phyloP scores from a whole-genome alignment of 2,888 invertebrate species.

The Tribolium freemani region DNA sequence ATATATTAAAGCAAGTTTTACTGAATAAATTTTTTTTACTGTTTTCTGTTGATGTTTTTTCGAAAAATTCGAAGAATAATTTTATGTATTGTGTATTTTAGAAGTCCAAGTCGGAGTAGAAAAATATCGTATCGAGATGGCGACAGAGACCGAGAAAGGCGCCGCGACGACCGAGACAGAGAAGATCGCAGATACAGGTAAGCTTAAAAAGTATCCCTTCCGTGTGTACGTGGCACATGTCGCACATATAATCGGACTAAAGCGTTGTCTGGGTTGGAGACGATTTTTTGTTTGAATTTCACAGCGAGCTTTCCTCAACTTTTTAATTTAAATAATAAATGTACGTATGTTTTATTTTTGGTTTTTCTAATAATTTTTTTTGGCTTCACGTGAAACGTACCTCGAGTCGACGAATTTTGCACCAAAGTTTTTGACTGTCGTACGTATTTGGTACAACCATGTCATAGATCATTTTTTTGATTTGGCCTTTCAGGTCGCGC shows the following conservation, averaged over 20 bases:
- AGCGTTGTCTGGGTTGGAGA: constrained; percentile 58
- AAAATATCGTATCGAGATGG: constrained; percentile 66
- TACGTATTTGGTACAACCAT: constrained; percentile 24
- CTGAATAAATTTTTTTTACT: too few species aligned
- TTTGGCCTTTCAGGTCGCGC: constrained; percentile 67
- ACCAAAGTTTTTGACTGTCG: constrained; percentile 23
- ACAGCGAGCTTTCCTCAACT: constrained; percentile 22
- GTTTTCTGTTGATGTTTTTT: too few species aligned
- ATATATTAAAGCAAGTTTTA: too few species aligned
- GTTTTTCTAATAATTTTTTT: constrained; percentile 2
- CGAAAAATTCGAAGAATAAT: too few species aligned
- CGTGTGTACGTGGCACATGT: constrained; percentile 56
- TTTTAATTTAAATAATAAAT: background rate
- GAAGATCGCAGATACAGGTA: constrained; percentile 64
- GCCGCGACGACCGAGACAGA: constrained; percentile 66
- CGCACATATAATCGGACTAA: constrained; percentile 56
- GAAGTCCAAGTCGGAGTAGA: constrained; percentile 65
- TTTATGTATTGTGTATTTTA: constrained; percentile 39
- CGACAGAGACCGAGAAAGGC: constrained; percentile 65
- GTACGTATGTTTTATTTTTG: constrained; percentile 2
- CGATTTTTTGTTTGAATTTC: constrained; percentile 36
- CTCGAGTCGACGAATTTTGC: constrained; percentile 11
- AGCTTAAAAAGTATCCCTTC: constrained; percentile 57
- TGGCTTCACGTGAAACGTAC: constrained; percentile 31
- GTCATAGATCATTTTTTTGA: constrained; percentile 34